A percentile compares a stretch with the other conserved stretches of the same genome.
These are phyloP conservation scores for Thalpophila matura DNA, from an alignment of 2,888 invertebrate species.

Conservation along the genomic window DNA sequence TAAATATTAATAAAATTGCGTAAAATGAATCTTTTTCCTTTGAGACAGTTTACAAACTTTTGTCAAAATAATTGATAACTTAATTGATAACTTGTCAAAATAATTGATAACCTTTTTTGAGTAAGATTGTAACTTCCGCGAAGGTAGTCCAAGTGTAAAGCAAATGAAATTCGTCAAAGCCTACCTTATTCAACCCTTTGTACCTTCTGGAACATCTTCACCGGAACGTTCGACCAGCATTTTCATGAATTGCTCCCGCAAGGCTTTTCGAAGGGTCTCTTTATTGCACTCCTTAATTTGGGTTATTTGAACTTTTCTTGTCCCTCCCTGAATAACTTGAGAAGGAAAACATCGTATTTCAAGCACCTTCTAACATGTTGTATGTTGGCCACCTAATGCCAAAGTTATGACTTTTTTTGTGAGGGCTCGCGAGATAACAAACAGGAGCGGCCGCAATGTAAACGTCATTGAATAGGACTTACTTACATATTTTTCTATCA, in stretches of 20 bases:
- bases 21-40: not conserved
- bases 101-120: conserved; percentile 16
- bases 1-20: too few species aligned
- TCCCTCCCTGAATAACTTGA: conserved; percentile 76
- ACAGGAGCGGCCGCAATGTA: conserved; percentile 29
- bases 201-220: conserved; percentile 77
- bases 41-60: not conserved
- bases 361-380: conserved; percentile 70
- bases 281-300: conserved; percentile 85
- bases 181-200: conserved; percentile 76
- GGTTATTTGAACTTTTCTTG: conserved; percentile 85
- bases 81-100: too few species aligned
- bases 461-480: conserved; percentile 38
- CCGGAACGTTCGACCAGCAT: conserved; percentile 78
- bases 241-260: conserved; percentile 84
- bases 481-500: conserved; percentile 3
- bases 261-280: conserved; percentile 82
- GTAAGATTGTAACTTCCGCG: conserved; percentile 3
- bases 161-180: conserved; percentile 62
- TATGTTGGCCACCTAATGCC: conserved; percentile 62
- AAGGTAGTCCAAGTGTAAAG: conserved; percentile 45
- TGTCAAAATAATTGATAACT: conserved; percentile 20
- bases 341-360: conserved; percentile 74
- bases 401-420: conserved; percentile 69
- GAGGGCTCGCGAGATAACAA: conserved; percentile 34